A percentile compares a stretch with the other conserved stretches of the same genome.
Evolutionary conservation across 2,113 vertebrate genomes (phyloP).

Genomic region (Trachemys scripta): DNA sequence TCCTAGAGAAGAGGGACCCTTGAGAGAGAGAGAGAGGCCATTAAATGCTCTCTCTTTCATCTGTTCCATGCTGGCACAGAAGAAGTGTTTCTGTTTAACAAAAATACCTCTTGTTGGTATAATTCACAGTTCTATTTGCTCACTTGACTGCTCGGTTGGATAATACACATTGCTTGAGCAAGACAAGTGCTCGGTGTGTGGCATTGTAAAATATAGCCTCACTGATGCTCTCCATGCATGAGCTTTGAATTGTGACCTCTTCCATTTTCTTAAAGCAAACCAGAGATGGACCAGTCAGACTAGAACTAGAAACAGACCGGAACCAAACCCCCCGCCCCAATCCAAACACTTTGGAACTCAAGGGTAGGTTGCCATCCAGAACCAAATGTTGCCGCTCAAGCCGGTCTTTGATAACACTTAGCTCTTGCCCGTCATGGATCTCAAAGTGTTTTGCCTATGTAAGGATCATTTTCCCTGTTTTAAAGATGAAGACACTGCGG

Average conservation of each 20-base stretch:
- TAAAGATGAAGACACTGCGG: accelerated
- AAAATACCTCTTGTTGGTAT: neutral
- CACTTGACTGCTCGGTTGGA: accelerated
- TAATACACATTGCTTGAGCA: neutral
- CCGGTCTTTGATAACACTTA: neutral
- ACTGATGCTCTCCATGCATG: accelerated
- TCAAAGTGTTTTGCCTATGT: neutral
- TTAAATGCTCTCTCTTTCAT: neutral
- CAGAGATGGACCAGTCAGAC: neutral
- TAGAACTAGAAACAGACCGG: neutral
- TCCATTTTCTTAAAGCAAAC: neutral
- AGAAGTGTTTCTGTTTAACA: neutral
- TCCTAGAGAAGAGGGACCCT: neutral
- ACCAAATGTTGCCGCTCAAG: neutral
- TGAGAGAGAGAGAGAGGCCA: no score
- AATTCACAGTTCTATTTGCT: accelerated
- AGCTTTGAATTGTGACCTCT: neutral
- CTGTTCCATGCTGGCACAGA: neutral
- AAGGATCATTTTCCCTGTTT: accelerated
- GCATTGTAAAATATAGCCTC: neutral
- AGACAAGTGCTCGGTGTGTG: accelerated
- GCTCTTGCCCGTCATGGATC: neutral
- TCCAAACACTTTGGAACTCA: accelerated
- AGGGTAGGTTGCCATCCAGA: neutral
- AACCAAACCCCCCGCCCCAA: neutral